Percentiles rank a stretch among this genome's conserved stretches.
These are phyloP conservation scores for Himalopsyche kuldschensis DNA, from an alignment of 2,888 invertebrate species.

Conservation along the genomic window DNA sequence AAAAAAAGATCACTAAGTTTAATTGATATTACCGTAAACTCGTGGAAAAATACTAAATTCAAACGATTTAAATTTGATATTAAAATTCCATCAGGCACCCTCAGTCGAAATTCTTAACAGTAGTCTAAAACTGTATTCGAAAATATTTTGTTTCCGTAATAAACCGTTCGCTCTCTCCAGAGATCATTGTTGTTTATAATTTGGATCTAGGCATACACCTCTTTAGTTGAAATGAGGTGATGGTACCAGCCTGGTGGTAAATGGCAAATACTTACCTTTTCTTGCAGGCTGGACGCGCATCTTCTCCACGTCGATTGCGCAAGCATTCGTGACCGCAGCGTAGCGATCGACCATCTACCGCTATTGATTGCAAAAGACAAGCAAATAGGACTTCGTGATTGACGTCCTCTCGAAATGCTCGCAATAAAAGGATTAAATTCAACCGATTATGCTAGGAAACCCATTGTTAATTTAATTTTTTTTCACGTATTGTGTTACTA, in stretches of 20 bases:
- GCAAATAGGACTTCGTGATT: conserved; percentile 1
- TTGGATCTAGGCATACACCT: background rate
- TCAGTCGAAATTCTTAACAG: too few species aligned
- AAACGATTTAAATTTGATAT: too few species aligned
- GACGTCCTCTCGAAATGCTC: background rate
- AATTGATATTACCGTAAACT: too few species aligned
- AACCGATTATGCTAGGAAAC: background rate
- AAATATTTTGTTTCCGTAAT: too few species aligned
- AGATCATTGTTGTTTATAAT: background rate
- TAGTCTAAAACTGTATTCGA: too few species aligned
- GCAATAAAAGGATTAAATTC: background rate
- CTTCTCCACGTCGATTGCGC: conserved; percentile 27
- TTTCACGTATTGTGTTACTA: too few species aligned
- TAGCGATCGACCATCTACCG: conserved; percentile 19
- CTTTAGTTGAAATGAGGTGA: background rate
- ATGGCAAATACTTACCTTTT: background rate
- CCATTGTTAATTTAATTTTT: background rate
- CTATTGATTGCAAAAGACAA: conserved; percentile 24
- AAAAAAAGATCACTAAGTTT: too few species aligned
- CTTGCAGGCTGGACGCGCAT: conserved; percentile 17
- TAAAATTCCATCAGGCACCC: too few species aligned
- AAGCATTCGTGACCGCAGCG: conserved; percentile 34
- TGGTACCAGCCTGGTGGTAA: background rate
- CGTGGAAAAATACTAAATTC: too few species aligned
- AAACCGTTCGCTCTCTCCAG: background rate